phyloP scores from a whole-genome alignment of 1,140 invertebrate genomes.

The Anoplolepis gracilipes region DNA sequence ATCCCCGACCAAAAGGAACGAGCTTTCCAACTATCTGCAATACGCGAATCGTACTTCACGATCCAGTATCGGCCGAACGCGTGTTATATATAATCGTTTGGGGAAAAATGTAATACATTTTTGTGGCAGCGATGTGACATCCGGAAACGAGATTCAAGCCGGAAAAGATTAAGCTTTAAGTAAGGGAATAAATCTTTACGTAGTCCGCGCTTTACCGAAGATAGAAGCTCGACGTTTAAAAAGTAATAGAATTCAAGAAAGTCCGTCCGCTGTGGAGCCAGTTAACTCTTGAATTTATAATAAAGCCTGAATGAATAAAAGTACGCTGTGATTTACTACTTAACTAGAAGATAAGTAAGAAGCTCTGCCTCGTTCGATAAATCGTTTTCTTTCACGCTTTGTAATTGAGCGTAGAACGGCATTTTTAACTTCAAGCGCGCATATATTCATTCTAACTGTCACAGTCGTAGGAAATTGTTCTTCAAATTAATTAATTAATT shows the following conservation, averaged over 20 bases:
- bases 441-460: background rate
- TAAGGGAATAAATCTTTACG: constrained; percentile 64
- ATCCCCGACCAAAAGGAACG: constrained; percentile 53
- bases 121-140: constrained; percentile 12
- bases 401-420: constrained; percentile 38
- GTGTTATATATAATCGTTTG: constrained; percentile 46
- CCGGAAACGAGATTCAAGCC: constrained; percentile 24
- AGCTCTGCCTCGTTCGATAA: constrained; percentile 41
- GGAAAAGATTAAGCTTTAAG: constrained; percentile 55
- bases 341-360: constrained; percentile 35
- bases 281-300: constrained; percentile 52
- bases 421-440: constrained; percentile 22
- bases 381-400: constrained; percentile 40
- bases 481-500: too few relatives aligned
- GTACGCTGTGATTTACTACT: constrained; percentile 44
- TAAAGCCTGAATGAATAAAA: constrained; percentile 41
- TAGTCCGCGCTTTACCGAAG: constrained; percentile 60
- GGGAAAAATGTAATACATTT: constrained; percentile 2
- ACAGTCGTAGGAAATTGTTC: constrained; percentile 16
- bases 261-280: constrained; percentile 11
- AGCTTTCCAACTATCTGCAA: constrained; percentile 45
- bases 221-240: constrained; percentile 55
- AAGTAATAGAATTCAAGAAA: constrained; percentile 51
- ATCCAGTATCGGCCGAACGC: background rate
- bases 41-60: background rate